phyloP scores from a whole-genome alignment of 2,113 vertebrate species.

The Rana temporaria region DNA sequence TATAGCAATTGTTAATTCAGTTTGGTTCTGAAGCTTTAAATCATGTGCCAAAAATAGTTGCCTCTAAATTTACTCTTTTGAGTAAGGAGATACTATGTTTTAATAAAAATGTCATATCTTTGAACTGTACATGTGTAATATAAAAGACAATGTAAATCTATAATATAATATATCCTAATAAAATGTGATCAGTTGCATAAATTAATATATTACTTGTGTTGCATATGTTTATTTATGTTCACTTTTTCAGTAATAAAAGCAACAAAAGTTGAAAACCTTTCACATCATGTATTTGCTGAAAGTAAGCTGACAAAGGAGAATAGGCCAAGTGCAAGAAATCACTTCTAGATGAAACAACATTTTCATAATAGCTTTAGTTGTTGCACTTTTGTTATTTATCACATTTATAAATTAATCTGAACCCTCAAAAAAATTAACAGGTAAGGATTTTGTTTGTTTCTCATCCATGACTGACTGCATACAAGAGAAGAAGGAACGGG shows the following conservation, averaged over 20 bases:
- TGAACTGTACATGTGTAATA: slow-evolving; percentile 56
- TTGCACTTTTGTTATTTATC: too few species aligned
- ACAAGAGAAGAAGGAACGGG: too few species aligned
- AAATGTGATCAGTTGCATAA: slow-evolving; percentile 37
- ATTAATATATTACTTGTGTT: neutral
- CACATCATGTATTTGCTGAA: too few species aligned
- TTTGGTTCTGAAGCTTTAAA: slow-evolving; percentile 24
- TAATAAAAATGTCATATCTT: slow-evolving; percentile 33
- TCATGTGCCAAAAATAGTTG: slow-evolving; percentile 43
- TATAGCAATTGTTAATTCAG: slow-evolving; percentile 18
- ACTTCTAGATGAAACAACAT: too few species aligned
- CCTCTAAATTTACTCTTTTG: slow-evolving; percentile 17
- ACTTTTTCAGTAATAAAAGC: neutral
- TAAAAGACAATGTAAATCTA: slow-evolving; percentile 42
- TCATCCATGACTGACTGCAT: too few species aligned
- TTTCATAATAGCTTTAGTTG: too few species aligned
- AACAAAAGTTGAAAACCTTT: too few species aligned
- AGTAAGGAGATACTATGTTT: slow-evolving; percentile 2
- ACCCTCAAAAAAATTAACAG: too few species aligned
- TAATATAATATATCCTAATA: slow-evolving; percentile 25
- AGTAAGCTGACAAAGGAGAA: too few species aligned
- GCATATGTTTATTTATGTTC: neutral
- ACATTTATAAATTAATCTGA: too few species aligned
- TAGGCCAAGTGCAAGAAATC: too few species aligned
- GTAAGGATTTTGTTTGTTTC: too few species aligned